Percentiles rank a stretch among this genome's conserved stretches.
Conservation (phyloP, 2,888 invertebrate species). For the Stenodema calcarata region DNA sequence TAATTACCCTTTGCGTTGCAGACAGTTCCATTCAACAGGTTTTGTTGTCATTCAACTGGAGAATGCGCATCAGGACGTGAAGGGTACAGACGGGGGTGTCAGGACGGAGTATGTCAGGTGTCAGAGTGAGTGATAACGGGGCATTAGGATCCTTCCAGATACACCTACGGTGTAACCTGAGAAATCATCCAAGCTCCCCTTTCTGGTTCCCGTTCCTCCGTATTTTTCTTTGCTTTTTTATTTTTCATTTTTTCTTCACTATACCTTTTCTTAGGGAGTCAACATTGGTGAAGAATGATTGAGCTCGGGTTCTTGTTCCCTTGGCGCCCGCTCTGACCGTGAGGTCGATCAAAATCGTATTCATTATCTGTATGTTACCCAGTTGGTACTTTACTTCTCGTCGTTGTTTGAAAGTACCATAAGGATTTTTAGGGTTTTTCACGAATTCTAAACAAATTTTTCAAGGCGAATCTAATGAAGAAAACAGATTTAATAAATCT, state of each 20-base stretch:
- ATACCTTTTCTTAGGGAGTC: not conserved
- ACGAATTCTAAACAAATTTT: no score
- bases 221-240: not conserved
- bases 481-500: no score
- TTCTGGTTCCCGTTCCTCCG: not conserved
- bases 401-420: no score
- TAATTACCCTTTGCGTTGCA: not conserved
- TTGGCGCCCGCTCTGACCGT: not conserved
- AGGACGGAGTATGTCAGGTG: not conserved
- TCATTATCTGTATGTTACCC: no score
- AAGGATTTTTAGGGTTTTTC: no score
- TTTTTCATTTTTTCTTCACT: not conserved
- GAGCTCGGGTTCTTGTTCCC: not conserved
- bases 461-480: no score
- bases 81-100: not conserved
- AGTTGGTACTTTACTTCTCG: no score
- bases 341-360: not conserved
- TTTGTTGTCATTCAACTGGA: not conserved
- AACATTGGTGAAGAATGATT: not conserved
- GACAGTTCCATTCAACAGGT: not conserved
- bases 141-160: slow-evolving; percentile 15
- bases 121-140: slow-evolving; percentile 27
- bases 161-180: slow-evolving; percentile 19
- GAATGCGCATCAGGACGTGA: not conserved
- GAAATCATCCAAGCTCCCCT: slow-evolving; percentile 5